Evolutionary conservation across 2,113 vertebrate species (phyloP).

Genomic region (Tympanuchus pallidicinctus): DNA sequence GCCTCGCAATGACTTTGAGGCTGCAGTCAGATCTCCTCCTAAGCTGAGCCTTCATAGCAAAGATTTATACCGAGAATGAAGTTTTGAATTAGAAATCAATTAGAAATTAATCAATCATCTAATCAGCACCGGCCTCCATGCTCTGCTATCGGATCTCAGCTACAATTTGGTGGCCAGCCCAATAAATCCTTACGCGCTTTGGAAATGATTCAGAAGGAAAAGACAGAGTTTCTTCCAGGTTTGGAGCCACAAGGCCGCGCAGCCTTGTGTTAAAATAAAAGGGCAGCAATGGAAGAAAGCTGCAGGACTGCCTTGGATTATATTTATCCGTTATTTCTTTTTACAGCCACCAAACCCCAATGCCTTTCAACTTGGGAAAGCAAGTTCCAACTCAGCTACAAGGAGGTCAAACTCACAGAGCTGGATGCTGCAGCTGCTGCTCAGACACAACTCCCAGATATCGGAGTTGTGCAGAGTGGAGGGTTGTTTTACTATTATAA

Average conservation of each 20-base stretch:
- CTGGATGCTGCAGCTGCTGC: conserved; percentile 29
- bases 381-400: conserved; percentile 63
- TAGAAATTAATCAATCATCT: conserved; percentile 53
- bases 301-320: conserved; percentile 14
- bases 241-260: neutral
- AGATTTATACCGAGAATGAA: conserved; percentile 29
- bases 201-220: conserved; percentile 49
- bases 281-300: conserved; percentile 50
- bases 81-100: conserved; percentile 68
- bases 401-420: conserved; percentile 69
- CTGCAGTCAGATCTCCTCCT: neutral
- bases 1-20: neutral
- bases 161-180: conserved; percentile 41
- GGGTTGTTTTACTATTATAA: neutral
- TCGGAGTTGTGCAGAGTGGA: conserved; percentile 9
- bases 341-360: conserved; percentile 31
- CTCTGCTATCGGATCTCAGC: neutral
- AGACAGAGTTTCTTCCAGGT: conserved; percentile 30
- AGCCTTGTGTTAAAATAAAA: conserved; percentile 59
- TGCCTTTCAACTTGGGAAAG: conserved; percentile 71
- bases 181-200: conserved; percentile 44
- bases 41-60: neutral
- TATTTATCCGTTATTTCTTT: neutral
- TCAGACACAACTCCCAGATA: neutral
- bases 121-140: conserved; percentile 17